Conservation (phyloP, 92 coral and sea anemone species). For the Diadumene lineata region DNA sequence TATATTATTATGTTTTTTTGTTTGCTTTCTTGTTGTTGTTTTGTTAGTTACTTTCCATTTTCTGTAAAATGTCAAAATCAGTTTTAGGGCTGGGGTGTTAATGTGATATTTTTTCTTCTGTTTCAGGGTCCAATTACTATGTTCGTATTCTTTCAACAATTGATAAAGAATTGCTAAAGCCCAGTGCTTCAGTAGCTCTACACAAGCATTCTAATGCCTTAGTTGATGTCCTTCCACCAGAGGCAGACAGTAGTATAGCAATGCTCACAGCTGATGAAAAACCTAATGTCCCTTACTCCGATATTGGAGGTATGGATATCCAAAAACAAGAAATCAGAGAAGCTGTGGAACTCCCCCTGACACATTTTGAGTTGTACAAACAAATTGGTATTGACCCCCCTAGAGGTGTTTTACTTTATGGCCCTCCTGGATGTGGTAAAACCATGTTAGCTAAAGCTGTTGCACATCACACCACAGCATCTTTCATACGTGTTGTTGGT, state of each 20-base stretch:
- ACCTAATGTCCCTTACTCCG: slow-evolving; percentile 86
- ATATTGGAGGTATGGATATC: slow-evolving; percentile 99
- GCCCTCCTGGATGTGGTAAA: slow-evolving; percentile 99
- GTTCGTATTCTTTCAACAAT: slow-evolving; percentile 93
- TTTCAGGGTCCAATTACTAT: slow-evolving; percentile 89
- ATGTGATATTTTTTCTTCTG: not conserved
- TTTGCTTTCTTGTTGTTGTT: too few relatives aligned
- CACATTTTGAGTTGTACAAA: slow-evolving; percentile 99
- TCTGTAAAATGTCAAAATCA: too few relatives aligned
- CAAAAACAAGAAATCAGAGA: slow-evolving; percentile 99
- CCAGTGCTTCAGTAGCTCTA: slow-evolving; percentile 99
- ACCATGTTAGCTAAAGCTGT: slow-evolving; percentile 99
- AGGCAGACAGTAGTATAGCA: slow-evolving; percentile 98
- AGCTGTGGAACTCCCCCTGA: slow-evolving; percentile 94
- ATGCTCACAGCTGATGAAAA: slow-evolving; percentile 94
- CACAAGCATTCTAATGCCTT: slow-evolving; percentile 99
- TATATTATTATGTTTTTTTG: too few relatives aligned
- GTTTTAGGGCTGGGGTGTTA: not conserved
- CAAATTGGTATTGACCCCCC: slow-evolving; percentile 99
- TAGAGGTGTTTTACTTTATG: slow-evolving; percentile 91
- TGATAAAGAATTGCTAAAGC: slow-evolving; percentile 93
- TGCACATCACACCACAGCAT: slow-evolving; percentile 97
- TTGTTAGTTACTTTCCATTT: too few relatives aligned
- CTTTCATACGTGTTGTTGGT: slow-evolving; percentile 98
- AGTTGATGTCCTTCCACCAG: slow-evolving; percentile 97